phyloP scores from a whole-genome alignment of 1,140 invertebrate species.

The Penaeus indicus region DNA sequence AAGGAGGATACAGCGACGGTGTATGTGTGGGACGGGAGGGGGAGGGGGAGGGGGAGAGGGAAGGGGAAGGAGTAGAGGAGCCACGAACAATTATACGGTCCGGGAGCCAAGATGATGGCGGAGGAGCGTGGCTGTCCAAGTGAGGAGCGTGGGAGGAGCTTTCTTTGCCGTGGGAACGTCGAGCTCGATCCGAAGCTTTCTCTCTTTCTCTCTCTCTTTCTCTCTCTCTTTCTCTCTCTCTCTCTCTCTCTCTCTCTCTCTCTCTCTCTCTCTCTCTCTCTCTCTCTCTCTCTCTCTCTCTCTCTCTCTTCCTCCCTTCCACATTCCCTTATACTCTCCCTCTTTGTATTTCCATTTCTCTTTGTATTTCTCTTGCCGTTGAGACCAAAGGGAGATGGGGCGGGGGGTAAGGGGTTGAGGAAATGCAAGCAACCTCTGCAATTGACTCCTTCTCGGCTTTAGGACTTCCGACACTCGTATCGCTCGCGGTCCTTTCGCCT shows the following conservation, averaged over 20 bases:
- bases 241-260: constrained; percentile 23
- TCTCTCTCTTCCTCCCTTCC: no score
- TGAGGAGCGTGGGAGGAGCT: background rate
- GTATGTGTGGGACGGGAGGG: background rate
- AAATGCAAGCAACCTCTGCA: no score
- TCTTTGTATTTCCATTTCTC: no score
- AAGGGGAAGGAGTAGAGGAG: background rate
- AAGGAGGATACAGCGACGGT: background rate
- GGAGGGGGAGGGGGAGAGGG: background rate
- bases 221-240: constrained; percentile 10
- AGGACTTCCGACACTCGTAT: no score
- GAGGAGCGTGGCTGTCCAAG: constrained; percentile 4
- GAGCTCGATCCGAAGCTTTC: background rate
- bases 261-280: constrained; percentile 23
- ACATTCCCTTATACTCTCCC: no score
- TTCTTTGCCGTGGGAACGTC: no score
- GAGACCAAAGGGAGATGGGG: no score
- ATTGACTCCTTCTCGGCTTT: no score
- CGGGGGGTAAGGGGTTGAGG: no score
- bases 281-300: background rate
- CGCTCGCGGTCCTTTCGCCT: no score
- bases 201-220: constrained; percentile 5
- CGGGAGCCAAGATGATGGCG: constrained; percentile 31
- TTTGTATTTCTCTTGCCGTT: no score
- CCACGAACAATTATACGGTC: constrained; percentile 26